These are phyloP conservation scores for Cylas formicarius DNA, from an alignment of 1,140 invertebrate species.

Conservation along the genomic window DNA sequence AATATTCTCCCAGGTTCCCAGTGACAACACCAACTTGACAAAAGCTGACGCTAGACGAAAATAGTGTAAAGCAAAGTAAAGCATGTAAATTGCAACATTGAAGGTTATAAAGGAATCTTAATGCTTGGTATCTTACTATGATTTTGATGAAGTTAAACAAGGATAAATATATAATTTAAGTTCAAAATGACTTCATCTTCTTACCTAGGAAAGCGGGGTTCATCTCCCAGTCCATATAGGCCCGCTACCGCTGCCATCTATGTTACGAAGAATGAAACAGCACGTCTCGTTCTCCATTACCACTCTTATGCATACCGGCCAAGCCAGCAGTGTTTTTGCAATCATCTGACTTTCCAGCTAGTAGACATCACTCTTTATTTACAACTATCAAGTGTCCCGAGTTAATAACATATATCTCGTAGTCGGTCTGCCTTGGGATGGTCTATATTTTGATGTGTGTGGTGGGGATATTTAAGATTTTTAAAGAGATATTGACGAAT, in stretches of 20 bases:
- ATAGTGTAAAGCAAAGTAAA: slow-evolving; percentile 18
- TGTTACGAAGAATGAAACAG: slow-evolving; percentile 17
- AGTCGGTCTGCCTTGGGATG: neutral
- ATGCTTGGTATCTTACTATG: neutral
- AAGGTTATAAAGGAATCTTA: neutral
- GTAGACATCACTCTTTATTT: no score
- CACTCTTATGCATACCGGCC: slow-evolving; percentile 2
- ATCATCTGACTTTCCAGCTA: neutral
- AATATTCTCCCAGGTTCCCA: no score
- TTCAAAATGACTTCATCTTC: neutral
- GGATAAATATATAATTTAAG: neutral
- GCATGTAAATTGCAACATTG: slow-evolving; percentile 4
- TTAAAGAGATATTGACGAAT: no score
- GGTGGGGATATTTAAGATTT: no score
- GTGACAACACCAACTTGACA: no score
- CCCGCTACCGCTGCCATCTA: slow-evolving; percentile 44
- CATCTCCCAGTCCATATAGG: slow-evolving; percentile 45
- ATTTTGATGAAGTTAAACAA: neutral
- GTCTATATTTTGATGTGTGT: slow-evolving; percentile 1
- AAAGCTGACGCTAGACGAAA: no score
- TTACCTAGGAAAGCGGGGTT: slow-evolving; percentile 36
- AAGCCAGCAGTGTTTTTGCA: neutral
- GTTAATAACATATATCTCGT: neutral
- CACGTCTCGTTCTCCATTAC: slow-evolving; percentile 25
- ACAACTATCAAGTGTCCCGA: neutral